Percentiles rank a stretch among this genome's conserved stretches.
Conservation (phyloP, 2,888 invertebrate genomes). For the Apoda limacodes region DNA sequence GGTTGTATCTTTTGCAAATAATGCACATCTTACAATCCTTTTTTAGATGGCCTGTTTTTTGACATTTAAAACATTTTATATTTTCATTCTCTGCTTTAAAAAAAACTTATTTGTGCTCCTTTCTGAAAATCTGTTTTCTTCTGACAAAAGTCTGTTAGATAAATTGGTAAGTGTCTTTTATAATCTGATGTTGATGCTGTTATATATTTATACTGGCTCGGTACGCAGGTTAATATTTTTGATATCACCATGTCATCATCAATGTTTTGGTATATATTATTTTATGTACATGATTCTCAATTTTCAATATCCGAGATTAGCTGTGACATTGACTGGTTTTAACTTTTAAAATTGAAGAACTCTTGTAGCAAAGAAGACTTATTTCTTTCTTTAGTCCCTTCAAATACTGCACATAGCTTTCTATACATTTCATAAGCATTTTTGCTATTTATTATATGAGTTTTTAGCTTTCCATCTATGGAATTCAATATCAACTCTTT, state of each 20-base stretch:
- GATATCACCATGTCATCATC: neutral
- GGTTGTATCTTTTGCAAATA: too few species aligned
- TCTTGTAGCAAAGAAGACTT: too few species aligned
- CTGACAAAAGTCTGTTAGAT: conserved; percentile 4
- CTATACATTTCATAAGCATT: too few species aligned
- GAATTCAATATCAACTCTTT: too few species aligned
- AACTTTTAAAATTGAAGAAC: too few species aligned
- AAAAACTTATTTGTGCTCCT: too few species aligned
- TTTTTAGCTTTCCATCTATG: too few species aligned
- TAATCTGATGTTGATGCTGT: conserved; percentile 7
- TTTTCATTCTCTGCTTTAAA: too few species aligned
- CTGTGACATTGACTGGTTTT: neutral
- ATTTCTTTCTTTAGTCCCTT: too few species aligned
- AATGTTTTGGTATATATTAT: neutral
- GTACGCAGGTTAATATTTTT: neutral
- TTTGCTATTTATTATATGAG: too few species aligned
- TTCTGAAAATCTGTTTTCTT: conserved; percentile 4
- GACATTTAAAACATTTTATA: conserved; percentile 8
- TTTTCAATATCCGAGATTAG: neutral
- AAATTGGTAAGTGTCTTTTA: conserved; percentile 3
- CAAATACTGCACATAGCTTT: too few species aligned
- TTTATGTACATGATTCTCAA: neutral
- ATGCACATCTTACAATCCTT: conserved; percentile 7
- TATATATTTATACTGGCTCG: conserved; percentile 1
- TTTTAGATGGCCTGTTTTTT: conserved; percentile 6